These are phyloP conservation scores for Lamellibrachia satsuma DNA, from an alignment of 2,888 invertebrate genomes.

Conservation along the genomic window DNA sequence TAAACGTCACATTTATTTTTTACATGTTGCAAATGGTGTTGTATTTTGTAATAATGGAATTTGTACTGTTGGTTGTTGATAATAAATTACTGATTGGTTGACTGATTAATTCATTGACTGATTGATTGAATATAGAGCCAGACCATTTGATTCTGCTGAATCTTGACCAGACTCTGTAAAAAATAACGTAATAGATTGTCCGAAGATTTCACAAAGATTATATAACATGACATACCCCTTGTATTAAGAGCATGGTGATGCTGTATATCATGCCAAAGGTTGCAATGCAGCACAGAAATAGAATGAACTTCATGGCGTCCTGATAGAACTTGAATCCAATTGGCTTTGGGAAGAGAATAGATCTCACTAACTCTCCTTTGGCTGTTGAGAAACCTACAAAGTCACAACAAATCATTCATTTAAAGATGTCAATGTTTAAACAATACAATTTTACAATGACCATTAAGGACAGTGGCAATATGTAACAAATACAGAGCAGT, in stretches of 20 bases:
- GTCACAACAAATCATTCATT: not conserved
- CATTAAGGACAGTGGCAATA: not conserved
- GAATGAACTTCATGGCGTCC: conserved; percentile 82
- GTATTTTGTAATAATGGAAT: no score
- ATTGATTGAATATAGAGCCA: not conserved
- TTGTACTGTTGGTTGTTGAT: no score
- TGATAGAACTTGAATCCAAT: conserved; percentile 94
- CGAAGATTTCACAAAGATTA: no score
- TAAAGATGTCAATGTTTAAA: not conserved
- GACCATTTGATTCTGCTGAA: not conserved
- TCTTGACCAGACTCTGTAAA: not conserved
- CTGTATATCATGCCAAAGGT: conserved; percentile 85
- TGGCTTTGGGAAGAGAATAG: conserved; percentile 93
- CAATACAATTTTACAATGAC: not conserved
- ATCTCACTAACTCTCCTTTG: conserved; percentile 86
- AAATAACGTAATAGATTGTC: not conserved
- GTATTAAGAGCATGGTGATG: conserved; percentile 75
- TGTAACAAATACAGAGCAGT: not conserved
- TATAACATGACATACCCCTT: conserved; percentile 29
- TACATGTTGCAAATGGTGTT: no score
- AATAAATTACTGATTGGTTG: no score
- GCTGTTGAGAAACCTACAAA: conserved; percentile 82
- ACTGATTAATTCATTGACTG: no score
- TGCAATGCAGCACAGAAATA: conserved; percentile 81
- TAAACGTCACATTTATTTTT: no score